Conservation (phyloP, 2,888 invertebrate genomes). For the Charanyca ferruginea region DNA sequence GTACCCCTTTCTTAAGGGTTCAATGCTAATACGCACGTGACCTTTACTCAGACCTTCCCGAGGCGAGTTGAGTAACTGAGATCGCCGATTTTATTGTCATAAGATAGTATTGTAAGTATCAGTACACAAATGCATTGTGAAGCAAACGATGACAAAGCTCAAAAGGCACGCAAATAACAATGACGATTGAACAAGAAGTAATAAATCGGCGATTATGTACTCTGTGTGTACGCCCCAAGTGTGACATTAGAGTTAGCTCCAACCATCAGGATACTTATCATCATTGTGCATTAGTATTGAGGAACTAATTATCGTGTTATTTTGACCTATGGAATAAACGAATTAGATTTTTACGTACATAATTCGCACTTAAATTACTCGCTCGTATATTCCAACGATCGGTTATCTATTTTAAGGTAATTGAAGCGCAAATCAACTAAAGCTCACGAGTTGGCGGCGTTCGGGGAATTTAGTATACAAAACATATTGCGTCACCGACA, state of each 20-base stretch:
- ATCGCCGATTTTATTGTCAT: conserved; percentile 53
- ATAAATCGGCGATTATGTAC: conserved; percentile 82
- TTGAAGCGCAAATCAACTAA: not conserved
- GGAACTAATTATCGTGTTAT: too few relatives aligned
- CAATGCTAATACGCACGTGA: conserved; percentile 70
- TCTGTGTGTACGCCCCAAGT: conserved; percentile 93
- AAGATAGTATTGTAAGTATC: conserved; percentile 25
- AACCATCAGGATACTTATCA: conserved; percentile 71
- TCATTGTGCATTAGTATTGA: conserved; percentile 74
- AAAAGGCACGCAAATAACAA: conserved; percentile 30
- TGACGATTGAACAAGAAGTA: conserved; percentile 15
- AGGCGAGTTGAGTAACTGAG: conserved; percentile 86
- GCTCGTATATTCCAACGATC: not conserved
- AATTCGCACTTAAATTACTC: conserved; percentile 4
- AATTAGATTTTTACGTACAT: conserved; percentile 1
- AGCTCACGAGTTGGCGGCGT: not conserved
- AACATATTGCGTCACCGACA: conserved; percentile 17
- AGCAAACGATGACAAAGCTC: conserved; percentile 15
- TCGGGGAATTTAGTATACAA: not conserved
- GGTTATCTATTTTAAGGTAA: not conserved
- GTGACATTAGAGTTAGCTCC: conserved; percentile 93
- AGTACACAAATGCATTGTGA: conserved; percentile 25
- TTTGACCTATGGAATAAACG: not conserved
- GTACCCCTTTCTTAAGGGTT: conserved; percentile 92
- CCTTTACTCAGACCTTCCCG: conserved; percentile 96